Evolutionary conservation across 2,113 vertebrate genomes (phyloP), one percentile per base, ranked within the genome.

Genomic region (Montifringilla adamsi): DNA sequence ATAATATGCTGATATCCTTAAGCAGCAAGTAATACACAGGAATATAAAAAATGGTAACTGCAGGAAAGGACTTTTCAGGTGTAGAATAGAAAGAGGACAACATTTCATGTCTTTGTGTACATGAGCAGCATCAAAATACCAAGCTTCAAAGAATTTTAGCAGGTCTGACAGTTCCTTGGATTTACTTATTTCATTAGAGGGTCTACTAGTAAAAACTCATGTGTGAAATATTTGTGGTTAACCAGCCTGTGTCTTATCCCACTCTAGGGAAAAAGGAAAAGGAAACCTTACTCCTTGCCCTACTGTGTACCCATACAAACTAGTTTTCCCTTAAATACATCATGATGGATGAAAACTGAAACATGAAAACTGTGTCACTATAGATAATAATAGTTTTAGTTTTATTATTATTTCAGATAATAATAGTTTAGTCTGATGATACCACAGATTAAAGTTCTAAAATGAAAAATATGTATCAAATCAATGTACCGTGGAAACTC

Each of bases 391-490:
- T 67, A 53, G 23, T 4, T 93, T 95, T 95, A 63, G 37, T 37
- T 37, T 37, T 37, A 37, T 37, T 37, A 37, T 37, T 37, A 37
- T 37, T 37, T 37, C 50, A 63, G 62, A 66, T 95, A 85, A 26
- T 87, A 60, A n/a, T 67, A 53, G 23, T 4, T 93, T 95, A 63
- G 56, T 81, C 33, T 85, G 59, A 79, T 70, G 74, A 44, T 94
- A 78, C 43, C 52, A 72, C 26, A 43, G 41, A 69, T 90, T 18
- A 39, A 66, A 77, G 44, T 76, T 96, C 52, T 84, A 22, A 95
- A 97, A 85, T 77, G 43, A 93, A 95, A 96, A 96, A 89, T 77
- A 80, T 33, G 17, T 93, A 83, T 90, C 72, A 80, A 93, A 93
- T 95, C 72, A 95, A 74, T 84, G 92, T 55, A 49, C 35, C 24